Percentiles rank a stretch among this genome's conserved stretches.
Conservation (phyloP, 2,113 vertebrate species). For the Scytalopus superciliaris region DNA sequence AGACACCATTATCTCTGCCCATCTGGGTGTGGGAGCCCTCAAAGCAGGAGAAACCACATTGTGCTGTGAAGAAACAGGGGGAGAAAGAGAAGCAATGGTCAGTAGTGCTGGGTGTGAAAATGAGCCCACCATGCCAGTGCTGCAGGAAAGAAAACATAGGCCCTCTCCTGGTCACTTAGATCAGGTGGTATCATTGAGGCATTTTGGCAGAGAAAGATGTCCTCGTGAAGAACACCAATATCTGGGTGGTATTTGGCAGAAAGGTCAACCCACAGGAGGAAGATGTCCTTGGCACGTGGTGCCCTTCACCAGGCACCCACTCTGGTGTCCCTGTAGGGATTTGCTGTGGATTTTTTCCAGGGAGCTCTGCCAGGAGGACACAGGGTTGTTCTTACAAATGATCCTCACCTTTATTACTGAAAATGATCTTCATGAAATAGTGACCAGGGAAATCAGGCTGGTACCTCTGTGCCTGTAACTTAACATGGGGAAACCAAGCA, state of each 20-base stretch:
- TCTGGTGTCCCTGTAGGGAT: not conserved
- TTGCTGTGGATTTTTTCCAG: not conserved
- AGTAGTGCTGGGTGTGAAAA: not conserved
- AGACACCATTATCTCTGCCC: not conserved
- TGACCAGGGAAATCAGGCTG: not conserved
- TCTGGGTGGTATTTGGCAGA: not conserved
- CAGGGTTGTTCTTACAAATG: not conserved
- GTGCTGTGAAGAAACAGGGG: not conserved
- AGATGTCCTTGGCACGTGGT: not conserved
- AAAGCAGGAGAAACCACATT: not conserved
- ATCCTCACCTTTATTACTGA: not conserved
- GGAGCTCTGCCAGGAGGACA: not conserved
- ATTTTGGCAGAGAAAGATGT: not conserved
- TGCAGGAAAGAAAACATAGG: not conserved
- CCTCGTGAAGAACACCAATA: not conserved
- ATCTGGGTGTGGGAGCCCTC: not conserved
- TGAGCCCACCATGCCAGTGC: fast-evolving
- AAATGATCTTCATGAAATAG: fast-evolving
- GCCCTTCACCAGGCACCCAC: not conserved
- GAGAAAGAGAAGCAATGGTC: not conserved
- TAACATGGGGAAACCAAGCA: not conserved
- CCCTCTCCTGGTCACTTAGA: not conserved
- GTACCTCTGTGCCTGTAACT: not conserved
- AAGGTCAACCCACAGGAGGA: not conserved
- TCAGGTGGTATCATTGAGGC: not conserved